Evolutionary conservation across 2,797 vertebrate genomes (phyloP).

Genomic region (Aselliscus stoliczkanus): DNA sequence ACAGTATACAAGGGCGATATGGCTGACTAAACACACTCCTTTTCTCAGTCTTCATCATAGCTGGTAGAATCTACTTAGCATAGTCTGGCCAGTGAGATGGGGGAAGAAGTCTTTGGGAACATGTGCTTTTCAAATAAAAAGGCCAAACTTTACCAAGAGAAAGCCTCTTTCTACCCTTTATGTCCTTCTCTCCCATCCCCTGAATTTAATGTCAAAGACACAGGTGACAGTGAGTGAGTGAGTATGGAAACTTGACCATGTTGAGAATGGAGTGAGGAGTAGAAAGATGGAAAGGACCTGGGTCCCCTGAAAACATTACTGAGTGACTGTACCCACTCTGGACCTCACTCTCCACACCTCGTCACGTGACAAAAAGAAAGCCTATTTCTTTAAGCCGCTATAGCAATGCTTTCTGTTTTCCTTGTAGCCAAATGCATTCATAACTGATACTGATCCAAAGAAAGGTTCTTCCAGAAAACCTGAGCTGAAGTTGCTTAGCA

Average conservation of each 20-base stretch:
- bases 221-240: neutral
- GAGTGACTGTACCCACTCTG: neutral
- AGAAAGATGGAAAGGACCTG: neutral
- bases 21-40: neutral
- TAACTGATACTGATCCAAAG: neutral
- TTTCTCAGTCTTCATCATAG: neutral
- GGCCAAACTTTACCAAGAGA: neutral
- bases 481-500: neutral
- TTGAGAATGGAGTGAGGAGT: neutral
- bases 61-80: neutral
- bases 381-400: neutral
- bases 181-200: neutral
- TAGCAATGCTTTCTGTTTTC: neutral
- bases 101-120: neutral
- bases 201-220: neutral
- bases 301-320: neutral
- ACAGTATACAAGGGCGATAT: fast-evolving
- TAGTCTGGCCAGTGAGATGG: neutral
- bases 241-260: neutral
- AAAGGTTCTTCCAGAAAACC: neutral
- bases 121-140: neutral
- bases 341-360: neutral
- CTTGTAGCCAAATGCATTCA: neutral
- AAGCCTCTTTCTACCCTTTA: neutral
- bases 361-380: neutral